These are phyloP conservation scores for Acrocephalus arundinaceus DNA, from an alignment of 2,113 vertebrate genomes.

Conservation along the genomic window DNA sequence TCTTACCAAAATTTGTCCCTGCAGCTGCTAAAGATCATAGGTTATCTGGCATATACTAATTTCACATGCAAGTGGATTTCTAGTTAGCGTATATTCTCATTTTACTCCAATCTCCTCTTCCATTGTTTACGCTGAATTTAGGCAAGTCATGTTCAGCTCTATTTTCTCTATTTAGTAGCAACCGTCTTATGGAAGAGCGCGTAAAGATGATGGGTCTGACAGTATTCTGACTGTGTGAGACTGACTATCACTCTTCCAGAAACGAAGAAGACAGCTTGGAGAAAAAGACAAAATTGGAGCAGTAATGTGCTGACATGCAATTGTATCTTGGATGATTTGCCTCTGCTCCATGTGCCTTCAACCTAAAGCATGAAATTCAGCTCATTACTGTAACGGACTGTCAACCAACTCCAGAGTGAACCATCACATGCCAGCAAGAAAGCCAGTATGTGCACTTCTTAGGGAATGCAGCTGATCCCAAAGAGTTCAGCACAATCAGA, in stretches of 20 bases:
- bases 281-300: background rate
- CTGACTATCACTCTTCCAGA: background rate
- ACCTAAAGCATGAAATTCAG: background rate
- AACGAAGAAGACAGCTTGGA: background rate
- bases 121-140: background rate
- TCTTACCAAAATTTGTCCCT: background rate
- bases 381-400: background rate
- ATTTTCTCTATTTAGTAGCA: slow-evolving; percentile 12
- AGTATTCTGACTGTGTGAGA: background rate
- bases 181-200: background rate
- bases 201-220: background rate
- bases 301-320: rapidly evolving
- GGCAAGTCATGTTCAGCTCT: background rate
- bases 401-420: background rate
- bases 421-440: background rate
- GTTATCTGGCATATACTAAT: background rate
- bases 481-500: background rate
- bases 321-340: background rate
- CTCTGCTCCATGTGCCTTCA: background rate
- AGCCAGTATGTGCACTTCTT: background rate
- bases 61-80: background rate
- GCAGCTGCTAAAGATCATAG: background rate
- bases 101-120: background rate
- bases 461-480: background rate
- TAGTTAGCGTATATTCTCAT: background rate